Evolutionary conservation across 2,888 invertebrate species (phyloP), one percentile per base, ranked within the genome.

Genomic region (Eudasyphora cyanicolor): DNA sequence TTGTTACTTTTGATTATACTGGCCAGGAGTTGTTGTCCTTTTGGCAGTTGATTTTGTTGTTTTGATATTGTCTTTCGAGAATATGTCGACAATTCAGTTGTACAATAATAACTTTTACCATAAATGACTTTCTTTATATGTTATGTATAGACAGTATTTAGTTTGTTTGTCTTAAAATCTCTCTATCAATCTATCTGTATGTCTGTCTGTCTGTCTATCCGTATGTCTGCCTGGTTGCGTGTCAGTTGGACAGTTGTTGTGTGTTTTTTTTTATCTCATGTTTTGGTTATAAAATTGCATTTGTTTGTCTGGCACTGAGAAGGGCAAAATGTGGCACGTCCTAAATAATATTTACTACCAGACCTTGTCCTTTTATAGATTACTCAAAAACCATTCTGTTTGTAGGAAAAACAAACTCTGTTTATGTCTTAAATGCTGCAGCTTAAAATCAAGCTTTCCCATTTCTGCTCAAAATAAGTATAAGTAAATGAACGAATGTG

Each of bases 71-170:
- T 64, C 29, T 38, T 69, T 60, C 17, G 1, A 10, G 35, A 51
- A 73, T n/a, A n/a, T n/a, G n/a, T n/a, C n/a, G 57, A 45, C 71
- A 79, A 78, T 74, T 67, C 32, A 69, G 60, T 69, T 49, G 38
- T 71, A 45, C n/a, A n/a, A n/a, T 54, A 78, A 79, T 79, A 76
- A 79, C 79, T 83, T 79, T 69, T 74, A n/a, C 54, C 74, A 35
- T 71, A 64, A 73, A 80, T 83, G 79, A 80, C 51, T 77, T 77
- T 74, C 62, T 21, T 49, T 62, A 35, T 57, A 67, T n/a, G 14
- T n/a, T n/a, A 2, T 45, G n/a, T n/a, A 45, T 10, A 14, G 27
- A 24, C 2, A 2, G 10, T 57, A 57, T 27, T 76, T 76, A 38
- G 51, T 62, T 35, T 74, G 54, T 62, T 42, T 74, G 54, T 62